Percentiles rank a stretch among this genome's conserved stretches.
Conservation (phyloP, 1,140 invertebrate genomes). For the Leptoteleia sp. region DNA sequence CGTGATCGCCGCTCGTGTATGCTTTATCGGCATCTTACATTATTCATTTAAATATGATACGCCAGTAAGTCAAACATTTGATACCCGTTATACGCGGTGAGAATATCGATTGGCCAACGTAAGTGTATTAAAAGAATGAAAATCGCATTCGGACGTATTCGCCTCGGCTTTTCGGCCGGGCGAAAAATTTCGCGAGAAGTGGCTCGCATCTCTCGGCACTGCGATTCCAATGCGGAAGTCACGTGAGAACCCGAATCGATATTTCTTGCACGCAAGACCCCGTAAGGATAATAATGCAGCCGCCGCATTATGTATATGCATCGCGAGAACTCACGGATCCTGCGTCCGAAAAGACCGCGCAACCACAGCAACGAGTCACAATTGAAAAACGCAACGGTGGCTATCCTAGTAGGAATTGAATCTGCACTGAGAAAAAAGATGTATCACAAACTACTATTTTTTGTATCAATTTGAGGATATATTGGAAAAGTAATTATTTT, state of each 20-base stretch:
- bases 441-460: too few species aligned
- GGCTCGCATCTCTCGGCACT: conserved; percentile 33
- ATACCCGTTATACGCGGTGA: conserved; percentile 1
- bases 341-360: conserved; percentile 10
- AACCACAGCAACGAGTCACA: neutral
- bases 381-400: neutral
- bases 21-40: conserved; percentile 5
- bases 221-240: conserved; percentile 68
- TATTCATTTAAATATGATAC: conserved; percentile 23
- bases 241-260: conserved; percentile 69
- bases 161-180: neutral
- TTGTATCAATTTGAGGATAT: too few species aligned
- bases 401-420: too few species aligned
- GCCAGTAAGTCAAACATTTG: conserved; percentile 17
- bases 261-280: conserved; percentile 66
- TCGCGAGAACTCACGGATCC: conserved; percentile 7
- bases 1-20: neutral
- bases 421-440: too few species aligned
- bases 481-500: too few species aligned
- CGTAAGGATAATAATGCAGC: conserved; percentile 53
- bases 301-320: conserved; percentile 32
- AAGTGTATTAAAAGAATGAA: conserved; percentile 30
- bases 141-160: conserved; percentile 16
- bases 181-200: conserved; percentile 55
- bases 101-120: conserved; percentile 13